These are phyloP conservation scores for Tetramorium parvispinum DNA, from an alignment of 1,140 invertebrate genomes.

Conservation along the genomic window DNA sequence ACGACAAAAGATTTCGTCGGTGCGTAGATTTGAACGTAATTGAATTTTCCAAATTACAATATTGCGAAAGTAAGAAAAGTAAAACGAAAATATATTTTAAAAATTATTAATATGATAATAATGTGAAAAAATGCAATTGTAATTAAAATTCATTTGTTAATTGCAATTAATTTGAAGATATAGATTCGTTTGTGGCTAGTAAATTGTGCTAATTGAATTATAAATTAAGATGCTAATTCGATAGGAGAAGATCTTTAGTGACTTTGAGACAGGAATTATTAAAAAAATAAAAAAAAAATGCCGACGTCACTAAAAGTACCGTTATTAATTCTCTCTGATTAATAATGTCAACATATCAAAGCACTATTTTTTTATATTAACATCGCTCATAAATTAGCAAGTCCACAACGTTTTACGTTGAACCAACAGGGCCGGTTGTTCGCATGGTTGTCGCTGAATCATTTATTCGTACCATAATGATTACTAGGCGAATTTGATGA, in stretches of 20 bases:
- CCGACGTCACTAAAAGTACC: not conserved
- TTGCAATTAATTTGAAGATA: not conserved
- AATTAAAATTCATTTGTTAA: too few relatives aligned
- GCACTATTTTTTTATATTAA: not conserved
- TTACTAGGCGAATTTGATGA: slow-evolving; percentile 38
- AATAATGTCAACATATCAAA: not conserved
- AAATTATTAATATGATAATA: not conserved
- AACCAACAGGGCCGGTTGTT: not conserved
- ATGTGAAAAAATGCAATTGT: not conserved
- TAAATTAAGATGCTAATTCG: not conserved
- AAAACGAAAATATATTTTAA: not conserved
- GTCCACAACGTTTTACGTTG: not conserved
- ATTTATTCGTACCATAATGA: not conserved
- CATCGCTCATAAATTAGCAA: not conserved
- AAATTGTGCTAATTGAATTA: not conserved
- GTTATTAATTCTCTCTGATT: not conserved
- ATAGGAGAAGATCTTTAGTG: not conserved
- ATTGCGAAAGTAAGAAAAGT: not conserved
- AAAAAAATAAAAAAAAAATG: not conserved
- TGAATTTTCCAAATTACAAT: not conserved
- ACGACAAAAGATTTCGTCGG: not conserved
- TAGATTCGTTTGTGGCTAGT: not conserved
- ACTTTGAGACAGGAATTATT: not conserved
- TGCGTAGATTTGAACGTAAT: not conserved
- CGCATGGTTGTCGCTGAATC: not conserved